A percentile compares a stretch with the other conserved stretches of the same genome.
phyloP scores from a whole-genome alignment of 2,113 vertebrate species.

The Phocoena sinus region DNA sequence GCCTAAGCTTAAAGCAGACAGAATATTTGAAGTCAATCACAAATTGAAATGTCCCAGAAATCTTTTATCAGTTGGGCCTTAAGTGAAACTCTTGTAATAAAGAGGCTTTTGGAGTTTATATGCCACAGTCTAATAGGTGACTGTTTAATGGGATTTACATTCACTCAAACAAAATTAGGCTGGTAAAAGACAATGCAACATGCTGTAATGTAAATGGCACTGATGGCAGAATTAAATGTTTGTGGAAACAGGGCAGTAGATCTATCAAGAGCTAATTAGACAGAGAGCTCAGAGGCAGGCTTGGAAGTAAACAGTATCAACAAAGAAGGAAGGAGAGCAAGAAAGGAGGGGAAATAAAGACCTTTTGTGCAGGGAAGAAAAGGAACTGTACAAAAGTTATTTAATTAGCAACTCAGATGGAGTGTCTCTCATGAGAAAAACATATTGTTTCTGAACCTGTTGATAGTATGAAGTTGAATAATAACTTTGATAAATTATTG shows the following conservation, averaged over 20 bases:
- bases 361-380: conserved; percentile 77
- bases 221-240: conserved; percentile 87
- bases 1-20: conserved; percentile 59
- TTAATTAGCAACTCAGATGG: conserved; percentile 78
- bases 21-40: conserved; percentile 66
- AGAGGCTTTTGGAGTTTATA: conserved; percentile 77
- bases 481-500: conserved; percentile 68
- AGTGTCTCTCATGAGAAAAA: conserved; percentile 73
- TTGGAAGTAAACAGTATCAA: conserved; percentile 82
- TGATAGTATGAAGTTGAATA: conserved; percentile 69
- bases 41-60: conserved; percentile 73
- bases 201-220: conserved; percentile 83
- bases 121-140: conserved; percentile 83
- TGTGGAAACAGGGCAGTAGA: conserved; percentile 85
- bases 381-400: conserved; percentile 77
- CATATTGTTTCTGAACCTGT: conserved; percentile 70
- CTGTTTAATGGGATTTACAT: conserved; percentile 89
- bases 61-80: conserved; percentile 76
- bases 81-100: conserved; percentile 62
- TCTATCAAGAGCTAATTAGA: conserved; percentile 90
- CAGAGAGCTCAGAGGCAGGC: conserved; percentile 80
- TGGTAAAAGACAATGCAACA: conserved; percentile 86
- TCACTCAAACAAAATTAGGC: conserved; percentile 86
- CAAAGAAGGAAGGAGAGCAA: conserved; percentile 75
- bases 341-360: conserved; percentile 68